Percentiles rank a stretch among this genome's conserved stretches.
These are phyloP conservation scores for Phylloscopus collybita DNA, from an alignment of 2,797 vertebrate species.

Conservation along the genomic window DNA sequence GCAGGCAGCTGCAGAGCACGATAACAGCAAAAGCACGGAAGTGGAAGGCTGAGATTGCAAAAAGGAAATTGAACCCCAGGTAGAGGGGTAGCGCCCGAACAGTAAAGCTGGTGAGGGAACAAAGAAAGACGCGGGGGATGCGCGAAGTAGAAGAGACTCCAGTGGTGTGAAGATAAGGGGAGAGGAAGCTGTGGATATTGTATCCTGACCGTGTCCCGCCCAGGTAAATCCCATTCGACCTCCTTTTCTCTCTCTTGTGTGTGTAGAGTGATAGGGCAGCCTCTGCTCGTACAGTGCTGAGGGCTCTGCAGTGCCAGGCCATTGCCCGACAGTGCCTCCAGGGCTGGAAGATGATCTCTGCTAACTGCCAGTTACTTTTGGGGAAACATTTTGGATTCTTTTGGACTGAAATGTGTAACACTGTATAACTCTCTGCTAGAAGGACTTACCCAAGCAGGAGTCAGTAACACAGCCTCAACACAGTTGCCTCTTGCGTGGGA, in stretches of 20 bases:
- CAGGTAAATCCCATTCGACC: not conserved
- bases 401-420: not conserved
- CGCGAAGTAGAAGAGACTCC: not conserved
- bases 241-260: not conserved
- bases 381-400: not conserved
- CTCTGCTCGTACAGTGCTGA: not conserved
- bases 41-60: not conserved
- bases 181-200: not conserved
- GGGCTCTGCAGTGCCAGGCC: not conserved
- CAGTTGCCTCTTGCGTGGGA: not conserved
- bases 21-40: not conserved
- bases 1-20: accelerated
- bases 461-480: not conserved
- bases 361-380: not conserved
- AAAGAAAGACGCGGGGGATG: not conserved
- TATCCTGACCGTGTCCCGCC: not conserved
- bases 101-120: not conserved
- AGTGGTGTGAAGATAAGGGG: not conserved
- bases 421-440: not conserved
- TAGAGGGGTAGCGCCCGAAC: not conserved
- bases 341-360: not conserved
- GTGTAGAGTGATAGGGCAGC: accelerated
- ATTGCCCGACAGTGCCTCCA: too few species aligned
- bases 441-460: not conserved
- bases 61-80: not conserved